Conservation (phyloP, 2,113 vertebrate genomes). For the Solenodon paradoxus region DNA sequence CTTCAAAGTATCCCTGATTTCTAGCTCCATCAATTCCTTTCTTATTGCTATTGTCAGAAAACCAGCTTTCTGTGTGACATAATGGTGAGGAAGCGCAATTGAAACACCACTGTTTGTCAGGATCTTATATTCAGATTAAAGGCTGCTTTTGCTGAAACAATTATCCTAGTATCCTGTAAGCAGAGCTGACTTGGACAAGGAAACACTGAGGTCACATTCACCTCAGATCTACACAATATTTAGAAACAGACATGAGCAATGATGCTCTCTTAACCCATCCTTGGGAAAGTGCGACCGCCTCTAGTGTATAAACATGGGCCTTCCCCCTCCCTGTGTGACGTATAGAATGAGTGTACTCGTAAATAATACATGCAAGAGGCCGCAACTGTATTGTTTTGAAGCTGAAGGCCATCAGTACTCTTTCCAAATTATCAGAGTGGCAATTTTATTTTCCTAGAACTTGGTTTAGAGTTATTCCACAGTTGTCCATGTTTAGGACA, state of each 20-base stretch:
- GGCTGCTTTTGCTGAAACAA: neutral
- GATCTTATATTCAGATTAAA: neutral
- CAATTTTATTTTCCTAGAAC: constrained; percentile 32
- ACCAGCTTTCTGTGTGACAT: neutral
- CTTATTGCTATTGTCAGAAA: neutral
- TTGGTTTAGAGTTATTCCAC: constrained; percentile 18
- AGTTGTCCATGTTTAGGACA: constrained; percentile 44
- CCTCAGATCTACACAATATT: constrained; percentile 28
- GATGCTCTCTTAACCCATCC: neutral
- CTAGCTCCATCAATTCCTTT: neutral
- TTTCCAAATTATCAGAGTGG: constrained; percentile 43
- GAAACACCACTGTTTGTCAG: neutral
- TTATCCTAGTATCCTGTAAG: neutral
- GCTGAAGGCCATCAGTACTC: constrained; percentile 47
- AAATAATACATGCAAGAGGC: neutral
- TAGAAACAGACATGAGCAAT: neutral
- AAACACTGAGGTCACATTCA: constrained; percentile 19
- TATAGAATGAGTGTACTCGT: neutral
- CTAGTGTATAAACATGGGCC: neutral
- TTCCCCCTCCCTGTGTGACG: neutral
- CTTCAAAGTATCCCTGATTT: neutral
- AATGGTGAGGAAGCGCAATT: neutral
- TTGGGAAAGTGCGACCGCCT: neutral
- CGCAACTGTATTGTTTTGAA: neutral
- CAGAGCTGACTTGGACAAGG: neutral